Evolutionary conservation across 2,888 invertebrate genomes (phyloP).

Genomic region (Chrysolina oricalcia): DNA sequence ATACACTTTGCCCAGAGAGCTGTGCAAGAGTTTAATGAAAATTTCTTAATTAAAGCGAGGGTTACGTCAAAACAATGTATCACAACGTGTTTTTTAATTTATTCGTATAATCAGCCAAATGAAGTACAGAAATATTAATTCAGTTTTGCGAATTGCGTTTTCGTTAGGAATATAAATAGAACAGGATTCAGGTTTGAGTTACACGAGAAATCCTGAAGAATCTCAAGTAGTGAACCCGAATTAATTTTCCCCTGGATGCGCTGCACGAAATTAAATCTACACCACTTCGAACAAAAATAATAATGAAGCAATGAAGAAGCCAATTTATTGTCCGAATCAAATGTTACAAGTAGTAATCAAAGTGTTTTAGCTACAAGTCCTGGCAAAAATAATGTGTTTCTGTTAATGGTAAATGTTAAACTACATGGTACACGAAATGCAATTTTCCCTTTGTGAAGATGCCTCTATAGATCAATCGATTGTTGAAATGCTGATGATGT

Average conservation of each 20-base stretch:
- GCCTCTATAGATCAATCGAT: background rate
- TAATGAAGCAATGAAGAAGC: background rate
- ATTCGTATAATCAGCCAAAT: conserved; percentile 43
- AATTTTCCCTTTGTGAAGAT: background rate
- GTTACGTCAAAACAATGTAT: conserved; percentile 35
- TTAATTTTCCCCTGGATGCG: no score
- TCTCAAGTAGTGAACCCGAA: no score
- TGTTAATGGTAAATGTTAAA: background rate
- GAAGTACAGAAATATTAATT: conserved; percentile 40
- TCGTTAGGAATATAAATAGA: background rate
- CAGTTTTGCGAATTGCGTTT: conserved; percentile 37
- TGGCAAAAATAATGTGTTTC: background rate
- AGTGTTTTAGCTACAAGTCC: background rate
- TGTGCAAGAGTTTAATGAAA: conserved; percentile 8
- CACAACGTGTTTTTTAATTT: conserved; percentile 41
- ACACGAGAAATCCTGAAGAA: no score
- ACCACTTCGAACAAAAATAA: no score
- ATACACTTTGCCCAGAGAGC: background rate
- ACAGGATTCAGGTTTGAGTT: background rate
- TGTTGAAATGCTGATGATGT: background rate
- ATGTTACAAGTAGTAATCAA: background rate
- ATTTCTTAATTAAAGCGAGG: conserved; percentile 18
- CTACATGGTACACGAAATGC: background rate
- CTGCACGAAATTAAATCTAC: no score
- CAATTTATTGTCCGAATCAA: background rate